Evolutionary conservation across 2,113 vertebrate species (phyloP), one percentile per base, ranked within the genome.

Genomic region (Coryphaenoides rupestris): DNA sequence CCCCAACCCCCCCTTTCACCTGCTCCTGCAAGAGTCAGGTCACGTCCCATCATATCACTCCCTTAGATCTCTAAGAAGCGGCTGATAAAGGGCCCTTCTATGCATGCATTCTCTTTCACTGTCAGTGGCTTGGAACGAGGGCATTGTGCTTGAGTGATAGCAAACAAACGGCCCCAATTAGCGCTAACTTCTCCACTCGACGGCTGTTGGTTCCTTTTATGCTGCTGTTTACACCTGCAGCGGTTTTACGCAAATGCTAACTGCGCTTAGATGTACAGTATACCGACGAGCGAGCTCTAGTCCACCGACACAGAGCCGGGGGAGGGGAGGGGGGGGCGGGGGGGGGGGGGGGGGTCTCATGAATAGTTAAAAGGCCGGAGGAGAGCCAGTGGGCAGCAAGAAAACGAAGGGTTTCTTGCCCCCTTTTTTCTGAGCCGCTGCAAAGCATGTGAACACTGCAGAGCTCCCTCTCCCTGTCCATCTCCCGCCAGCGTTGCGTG

Each of bases 361-460:
- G 33, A 7, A 40, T 40, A 40, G 33, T 40, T 40, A 40, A 40
- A 26, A 60, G 67, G 69, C 78, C 49, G 47, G 72, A 72, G 46
- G 52, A 72, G 75, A 80, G 80, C 16, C 72, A 73, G 81, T 86
- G 81, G 82, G 84, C 78, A 82, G 69, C 69, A 74, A 76, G 74
- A n/a, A n/a, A n/a, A n/a, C 63, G 75, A 74, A 78, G 73, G 47
- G 50, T 83, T 81, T 76, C 13, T 40, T 40, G 33, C 9, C 33
- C n/a, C 33, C 33, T 40, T 40, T 40, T 12, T 9, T 79, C 68
- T 57, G 74, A 82, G 78, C n/a, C 78, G 80, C 60, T 70, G 83
- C 81, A 78, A 76, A 83, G 87, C 82, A 86, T 83, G 85, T 69
- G 85, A 84, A 73, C 77, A 78, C 76, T 81, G 80, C 19, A 78